Base-by-base conservation (phyloP, 2,888 invertebrate genomes). In the Tachina lurida region DNA sequence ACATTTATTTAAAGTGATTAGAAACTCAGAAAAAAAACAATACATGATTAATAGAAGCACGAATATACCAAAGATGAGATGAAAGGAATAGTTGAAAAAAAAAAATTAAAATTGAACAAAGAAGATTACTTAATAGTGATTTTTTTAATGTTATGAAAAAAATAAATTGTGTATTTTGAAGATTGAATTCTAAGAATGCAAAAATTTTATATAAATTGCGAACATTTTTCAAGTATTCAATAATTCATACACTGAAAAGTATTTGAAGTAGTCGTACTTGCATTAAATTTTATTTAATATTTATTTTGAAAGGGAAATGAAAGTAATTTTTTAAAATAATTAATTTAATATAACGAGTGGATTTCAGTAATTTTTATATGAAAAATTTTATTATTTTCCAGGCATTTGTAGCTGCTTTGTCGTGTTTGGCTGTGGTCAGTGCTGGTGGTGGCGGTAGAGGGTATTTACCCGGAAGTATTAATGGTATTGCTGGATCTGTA, bases 161-260 rank as follows among this genome's bases (percentile, higher is more conserved):
- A 65, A 77, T 41, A 56, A 52, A 17, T 56, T 22, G 9, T 41
- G 9, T 52, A 4, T 4, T 31, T 31, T 47, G 17, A 19, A 74
- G 47, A 62, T 74, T 52, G 15, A 62, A 45, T 22, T 49, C 31
- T 68, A 10, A 43, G 31, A 67, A 10, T 19, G 15, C 10, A 39
- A 7, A 39, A 15, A 60, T 74, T 74, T 58, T 15, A 70, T 84
- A 84, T 84, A 79, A 70, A 84, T 75, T 68, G 58, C 31, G 22
- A 62, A 10, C 7, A 63, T 19, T 63, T 56, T 68, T 12, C 3
- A 47, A 60, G 7, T 39, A 41, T 31, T 19, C 58, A 75, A 65
- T 54, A 75, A 84, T 80, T 84, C 74, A 17, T 45, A 49, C 47
- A 31, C 22, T 70, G 13, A 19, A 41, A 15, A 58, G 19, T 75